phyloP scores from a whole-genome alignment of 2,888 invertebrate genomes.

The Drosophila macrospina region DNA sequence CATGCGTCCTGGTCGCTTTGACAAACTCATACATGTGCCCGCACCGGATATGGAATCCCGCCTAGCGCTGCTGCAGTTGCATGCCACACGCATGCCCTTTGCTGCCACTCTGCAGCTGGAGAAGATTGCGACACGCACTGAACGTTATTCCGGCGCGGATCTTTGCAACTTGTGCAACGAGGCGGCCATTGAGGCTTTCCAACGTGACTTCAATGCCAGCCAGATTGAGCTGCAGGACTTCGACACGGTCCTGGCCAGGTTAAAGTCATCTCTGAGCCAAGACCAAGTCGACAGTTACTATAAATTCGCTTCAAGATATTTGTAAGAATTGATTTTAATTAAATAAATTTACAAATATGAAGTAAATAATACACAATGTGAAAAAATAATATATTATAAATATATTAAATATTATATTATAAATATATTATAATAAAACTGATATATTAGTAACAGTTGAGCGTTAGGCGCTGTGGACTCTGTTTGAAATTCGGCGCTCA shows the following conservation, averaged over 20 bases:
- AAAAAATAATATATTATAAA: not conserved
- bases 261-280: conserved; percentile 85
- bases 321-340: conserved; percentile 1
- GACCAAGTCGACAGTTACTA: conserved; percentile 84
- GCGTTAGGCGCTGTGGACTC: no score
- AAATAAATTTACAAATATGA: no score
- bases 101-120: conserved; percentile 84
- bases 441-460: no score
- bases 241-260: conserved; percentile 79
- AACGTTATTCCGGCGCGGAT: conserved; percentile 88
- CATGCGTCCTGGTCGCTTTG: conserved; percentile 88
- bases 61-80: conserved; percentile 85
- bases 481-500: no score
- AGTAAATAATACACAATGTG: no score
- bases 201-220: conserved; percentile 84
- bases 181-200: conserved; percentile 88
- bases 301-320: conserved; percentile 78
- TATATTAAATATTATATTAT: not conserved
- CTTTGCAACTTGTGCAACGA: conserved; percentile 88
- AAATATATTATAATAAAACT: not conserved
- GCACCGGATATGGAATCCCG: conserved; percentile 87
- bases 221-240: conserved; percentile 84
- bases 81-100: conserved; percentile 86
- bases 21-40: conserved; percentile 87
- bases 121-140: conserved; percentile 85